phyloP scores from a whole-genome alignment of 2,888 invertebrate species.

The Fragum sueziense region DNA sequence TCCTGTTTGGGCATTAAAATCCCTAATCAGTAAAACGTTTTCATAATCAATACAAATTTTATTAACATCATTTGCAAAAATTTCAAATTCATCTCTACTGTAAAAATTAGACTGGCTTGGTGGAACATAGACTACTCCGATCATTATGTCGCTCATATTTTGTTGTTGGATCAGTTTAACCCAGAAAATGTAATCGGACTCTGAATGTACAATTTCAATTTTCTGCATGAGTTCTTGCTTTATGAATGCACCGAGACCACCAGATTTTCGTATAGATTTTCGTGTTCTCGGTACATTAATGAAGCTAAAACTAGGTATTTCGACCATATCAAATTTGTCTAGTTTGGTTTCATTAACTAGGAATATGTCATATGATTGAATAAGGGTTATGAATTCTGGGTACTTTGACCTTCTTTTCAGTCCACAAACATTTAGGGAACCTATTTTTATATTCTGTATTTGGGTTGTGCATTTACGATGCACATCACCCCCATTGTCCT shows the following conservation, averaged over 20 bases:
- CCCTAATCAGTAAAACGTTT: not conserved
- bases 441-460: not conserved
- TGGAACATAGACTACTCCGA: constrained; percentile 15
- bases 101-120: not conserved
- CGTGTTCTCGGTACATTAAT: not conserved
- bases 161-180: not conserved
- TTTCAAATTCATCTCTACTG: not conserved
- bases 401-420: constrained; percentile 4
- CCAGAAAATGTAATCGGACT: not conserved
- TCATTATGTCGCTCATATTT: not conserved
- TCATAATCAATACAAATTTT: not conserved
- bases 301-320: not conserved
- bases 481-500: not conserved
- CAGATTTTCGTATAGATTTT: not conserved
- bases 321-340: not conserved
- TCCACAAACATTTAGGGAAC: not conserved
- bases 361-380: constrained; percentile 7
- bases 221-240: not conserved
- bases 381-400: not conserved
- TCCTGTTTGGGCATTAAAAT: constrained; percentile 7
- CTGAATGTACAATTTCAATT: not conserved
- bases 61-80: not conserved
- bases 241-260: not conserved
- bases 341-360: not conserved
- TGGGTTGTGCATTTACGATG: not conserved